Evolutionary conservation across 2,888 invertebrate genomes (phyloP), one percentile per base, ranked within the genome.

Genomic region (Mechanitis messenoides): DNA sequence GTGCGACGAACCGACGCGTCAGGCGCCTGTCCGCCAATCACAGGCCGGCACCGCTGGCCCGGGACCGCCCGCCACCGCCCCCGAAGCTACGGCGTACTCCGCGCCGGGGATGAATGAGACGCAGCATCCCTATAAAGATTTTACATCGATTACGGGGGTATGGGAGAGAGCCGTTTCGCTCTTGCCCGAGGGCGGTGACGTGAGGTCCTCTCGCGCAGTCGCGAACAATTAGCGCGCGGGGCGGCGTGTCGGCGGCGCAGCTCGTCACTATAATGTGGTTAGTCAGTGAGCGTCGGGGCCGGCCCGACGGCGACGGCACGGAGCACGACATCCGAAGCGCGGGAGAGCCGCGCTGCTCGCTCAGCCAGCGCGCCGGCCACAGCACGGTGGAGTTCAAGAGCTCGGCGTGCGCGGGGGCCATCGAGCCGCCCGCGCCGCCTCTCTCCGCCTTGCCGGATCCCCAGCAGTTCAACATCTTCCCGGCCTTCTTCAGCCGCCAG

Each of bases 381-480:
- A 90, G 92, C 94, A 94, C 93, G 93, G 94, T 93, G 95, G 95
- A 93, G 93, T 95, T 94, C 94, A 95, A 94, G 92, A 93, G 93
- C 90, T 93, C 92, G 84, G 93, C 93, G 92, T 94, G 90, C 90
- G 91, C 85, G 91, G 89, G 88, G 88, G 91, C 90, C 87, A 80
- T 75, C 53, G 88, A 87, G 83, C 85, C 84, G 70, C 87, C 86
- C 85, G 88, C 85, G 87, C 87, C 85, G 84, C 85, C 88, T 75
- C 92, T 91, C 74, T 87, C 91, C 78, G 91, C 90, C 75, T 91
- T 92, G 75, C 92, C 91, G 72, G 92, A 92, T 73, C 93, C 93
- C 69, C 95, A 95, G 81, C 96, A 96, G 90, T 96, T 96, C 91
- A 96, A 96, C 91, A 96, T 96, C 78, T 96, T 96, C 87, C 96